These are phyloP conservation scores for Mastigias papua DNA, from an alignment of 30 jellyfish, hydroid and myxozoan species.

Conservation along the genomic window DNA sequence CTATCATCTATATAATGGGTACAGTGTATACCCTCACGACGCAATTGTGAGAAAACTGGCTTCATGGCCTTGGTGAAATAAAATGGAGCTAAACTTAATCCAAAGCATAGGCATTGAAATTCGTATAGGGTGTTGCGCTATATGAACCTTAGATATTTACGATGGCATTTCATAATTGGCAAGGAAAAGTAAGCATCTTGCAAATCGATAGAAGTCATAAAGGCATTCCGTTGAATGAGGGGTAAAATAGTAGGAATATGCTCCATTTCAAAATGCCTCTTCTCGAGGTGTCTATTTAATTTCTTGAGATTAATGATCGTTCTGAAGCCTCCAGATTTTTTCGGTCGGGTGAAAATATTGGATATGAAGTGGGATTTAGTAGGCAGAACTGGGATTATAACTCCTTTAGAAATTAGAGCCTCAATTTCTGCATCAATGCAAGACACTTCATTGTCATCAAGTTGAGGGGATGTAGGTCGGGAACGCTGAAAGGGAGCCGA, in stretches of 20 bases:
- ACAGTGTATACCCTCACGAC: too few species aligned
- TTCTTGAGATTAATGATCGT: too few species aligned
- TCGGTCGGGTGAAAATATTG: background rate
- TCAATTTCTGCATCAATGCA: conserved; percentile 5
- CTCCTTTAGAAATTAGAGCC: background rate
- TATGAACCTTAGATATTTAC: background rate
- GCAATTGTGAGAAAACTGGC: background rate
- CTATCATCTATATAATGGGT: too few species aligned
- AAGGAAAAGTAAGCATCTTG: too few species aligned
- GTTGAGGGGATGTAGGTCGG: background rate
- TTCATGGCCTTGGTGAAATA: conserved; percentile 13
- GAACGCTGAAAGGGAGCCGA: background rate
- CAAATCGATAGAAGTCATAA: too few species aligned
- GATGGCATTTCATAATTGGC: background rate
- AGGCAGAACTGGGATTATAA: background rate
- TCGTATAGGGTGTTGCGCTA: background rate
- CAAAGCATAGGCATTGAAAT: conserved; percentile 5
- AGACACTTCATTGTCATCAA: conserved; percentile 7
- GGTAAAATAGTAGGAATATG: too few species aligned
- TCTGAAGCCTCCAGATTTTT: too few species aligned
- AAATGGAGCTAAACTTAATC: conserved; percentile 9
- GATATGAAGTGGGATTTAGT: background rate
- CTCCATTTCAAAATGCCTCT: too few species aligned
- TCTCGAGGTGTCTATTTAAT: too few species aligned
- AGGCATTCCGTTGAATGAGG: too few species aligned